Base-by-base conservation (phyloP, 2,113 vertebrate genomes). In the Ceuthmochares aereus region DNA sequence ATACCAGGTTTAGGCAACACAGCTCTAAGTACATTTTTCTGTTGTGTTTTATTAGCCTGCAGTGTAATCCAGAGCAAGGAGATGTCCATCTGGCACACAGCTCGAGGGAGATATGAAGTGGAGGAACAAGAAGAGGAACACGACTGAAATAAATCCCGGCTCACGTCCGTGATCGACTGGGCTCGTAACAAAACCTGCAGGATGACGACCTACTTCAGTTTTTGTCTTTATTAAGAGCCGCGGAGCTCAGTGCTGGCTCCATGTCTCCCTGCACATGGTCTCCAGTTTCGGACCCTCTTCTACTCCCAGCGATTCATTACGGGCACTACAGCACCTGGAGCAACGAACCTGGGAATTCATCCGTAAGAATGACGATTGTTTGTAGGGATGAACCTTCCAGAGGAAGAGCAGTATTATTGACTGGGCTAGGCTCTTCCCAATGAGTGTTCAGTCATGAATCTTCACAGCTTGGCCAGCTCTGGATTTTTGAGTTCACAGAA, bases 21-120 rank as follows among this genome's bases (percentile, higher is more conserved):
- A 58, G 87, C 56, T 84, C 58, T 60, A 56, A 47, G 37, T 55
- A 3, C 6, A 6, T 81, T 91, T 63, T 75, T 23, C 52, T 37
- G 5, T 15, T 63, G 42, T 18, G 55, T 69, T 89, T 95, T 66
- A 52, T 22, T 56, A 54, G n/a, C 34, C 47, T 27, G 51, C 4
- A 6, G 43, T 14, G 75, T 25, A 40, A 54, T 17, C 49, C 21
- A 5, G 36, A 6, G 47, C 36, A 14, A 14, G 18, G 42, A 2
- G 25, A 17, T 73, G 72, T 70, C 81, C 80, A n/a, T 32, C 5
- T 63, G 6, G 52, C 7, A 3, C 70, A 8, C 1, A 0, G 76
- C 49, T 47, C 13, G 1, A 25, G 42, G 2, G 0, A 79, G 67
- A 43, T 5, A 7, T 0, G 8, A 45, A 78, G 45, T 59, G 36